These are phyloP conservation scores for Lucinisca nassula DNA, from an alignment of 2,888 invertebrate species.

Conservation along the genomic window DNA sequence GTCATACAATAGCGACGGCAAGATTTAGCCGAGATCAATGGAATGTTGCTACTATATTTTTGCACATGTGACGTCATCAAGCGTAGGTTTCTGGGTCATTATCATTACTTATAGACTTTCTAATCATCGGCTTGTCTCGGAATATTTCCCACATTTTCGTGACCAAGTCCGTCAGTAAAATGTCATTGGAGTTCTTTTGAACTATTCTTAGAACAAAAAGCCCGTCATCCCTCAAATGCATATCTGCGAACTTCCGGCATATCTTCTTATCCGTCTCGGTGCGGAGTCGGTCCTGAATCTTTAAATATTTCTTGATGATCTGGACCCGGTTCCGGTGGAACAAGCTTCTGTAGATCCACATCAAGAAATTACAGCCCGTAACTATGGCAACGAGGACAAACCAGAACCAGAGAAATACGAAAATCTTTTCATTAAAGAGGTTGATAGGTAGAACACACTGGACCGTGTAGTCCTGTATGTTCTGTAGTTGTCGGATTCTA, in stretches of 20 bases:
- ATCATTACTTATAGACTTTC: slow-evolving; percentile 75
- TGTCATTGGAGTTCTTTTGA: slow-evolving; percentile 83
- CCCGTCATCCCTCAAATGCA: slow-evolving; percentile 83
- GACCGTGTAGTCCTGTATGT: slow-evolving; percentile 83
- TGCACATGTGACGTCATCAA: slow-evolving; percentile 30
- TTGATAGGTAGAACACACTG: slow-evolving; percentile 84
- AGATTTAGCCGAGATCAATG: background rate
- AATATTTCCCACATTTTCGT: slow-evolving; percentile 81
- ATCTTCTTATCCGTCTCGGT: slow-evolving; percentile 81
- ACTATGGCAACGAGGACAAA: slow-evolving; percentile 80
- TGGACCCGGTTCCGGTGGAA: slow-evolving; percentile 78
- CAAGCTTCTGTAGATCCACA: slow-evolving; percentile 81
- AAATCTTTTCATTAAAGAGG: slow-evolving; percentile 85
- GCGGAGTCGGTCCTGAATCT: slow-evolving; percentile 79
- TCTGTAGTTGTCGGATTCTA: slow-evolving; percentile 83
- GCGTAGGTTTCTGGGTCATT: slow-evolving; percentile 73
- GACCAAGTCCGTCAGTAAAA: slow-evolving; percentile 82
- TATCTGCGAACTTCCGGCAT: slow-evolving; percentile 81
- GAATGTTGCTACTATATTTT: background rate
- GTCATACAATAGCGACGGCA: background rate
- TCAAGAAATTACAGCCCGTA: slow-evolving; percentile 81
- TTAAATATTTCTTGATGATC: slow-evolving; percentile 83
- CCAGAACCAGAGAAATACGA: slow-evolving; percentile 85
- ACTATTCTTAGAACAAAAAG: slow-evolving; percentile 82
- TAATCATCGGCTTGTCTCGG: slow-evolving; percentile 79